phyloP scores from a whole-genome alignment of 1,140 invertebrate genomes.

The Stegodyphus dumicola region DNA sequence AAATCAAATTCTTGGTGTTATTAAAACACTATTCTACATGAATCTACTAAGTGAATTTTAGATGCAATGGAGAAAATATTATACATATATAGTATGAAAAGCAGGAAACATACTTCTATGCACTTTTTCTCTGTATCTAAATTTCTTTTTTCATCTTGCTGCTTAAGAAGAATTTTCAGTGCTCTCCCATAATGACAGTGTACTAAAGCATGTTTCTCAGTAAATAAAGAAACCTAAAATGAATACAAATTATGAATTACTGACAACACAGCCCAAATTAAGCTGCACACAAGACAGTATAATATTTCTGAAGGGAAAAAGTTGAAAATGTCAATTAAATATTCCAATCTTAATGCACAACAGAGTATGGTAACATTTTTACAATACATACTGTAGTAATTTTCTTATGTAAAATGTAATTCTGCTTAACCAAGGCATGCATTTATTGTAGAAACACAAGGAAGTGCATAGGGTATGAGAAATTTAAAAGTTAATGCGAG shows the following conservation, averaged over 20 bases:
- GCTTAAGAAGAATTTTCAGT: conserved; percentile 79
- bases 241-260: conserved; percentile 15
- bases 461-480: too few species aligned
- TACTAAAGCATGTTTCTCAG: conserved; percentile 82
- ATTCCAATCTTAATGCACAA: background rate
- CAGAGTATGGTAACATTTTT: background rate
- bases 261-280: too few species aligned
- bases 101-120: conserved; percentile 41
- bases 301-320: background rate
- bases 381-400: background rate
- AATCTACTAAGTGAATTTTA: too few species aligned
- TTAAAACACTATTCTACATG: too few species aligned
- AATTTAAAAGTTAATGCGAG: too few species aligned
- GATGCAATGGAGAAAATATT: too few species aligned
- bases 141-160: conserved; percentile 81
- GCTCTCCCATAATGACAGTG: conserved; percentile 83
- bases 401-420: background rate
- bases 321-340: background rate
- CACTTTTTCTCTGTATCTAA: conserved; percentile 71
- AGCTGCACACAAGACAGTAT: background rate
- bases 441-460: too few species aligned
- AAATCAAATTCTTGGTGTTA: too few species aligned
- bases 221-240: conserved; percentile 77
- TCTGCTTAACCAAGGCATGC: too few species aligned
- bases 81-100: background rate